phyloP scores from a whole-genome alignment of 2,797 vertebrate species.

The Etheostoma nigrum region DNA sequence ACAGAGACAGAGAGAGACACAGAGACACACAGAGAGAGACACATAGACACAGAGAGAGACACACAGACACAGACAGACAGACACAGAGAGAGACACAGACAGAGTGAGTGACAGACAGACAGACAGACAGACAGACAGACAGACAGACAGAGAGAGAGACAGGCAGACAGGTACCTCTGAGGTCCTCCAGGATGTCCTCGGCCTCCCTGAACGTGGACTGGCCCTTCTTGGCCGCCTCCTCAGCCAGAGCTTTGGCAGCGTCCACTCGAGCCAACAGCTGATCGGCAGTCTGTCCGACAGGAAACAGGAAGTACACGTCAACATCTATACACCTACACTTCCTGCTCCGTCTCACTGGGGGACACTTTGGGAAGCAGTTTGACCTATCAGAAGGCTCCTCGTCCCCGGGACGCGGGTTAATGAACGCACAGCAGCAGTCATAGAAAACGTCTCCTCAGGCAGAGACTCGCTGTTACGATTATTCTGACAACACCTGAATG shows the following conservation, averaged over 20 bases:
- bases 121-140: background rate
- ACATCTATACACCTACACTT: too few species aligned
- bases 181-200: slow-evolving; percentile 91
- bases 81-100: background rate
- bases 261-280: slow-evolving; percentile 95
- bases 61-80: background rate
- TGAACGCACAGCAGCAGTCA: too few species aligned
- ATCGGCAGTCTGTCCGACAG: slow-evolving; percentile 90
- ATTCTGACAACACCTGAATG: too few species aligned
- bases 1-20: too few species aligned
- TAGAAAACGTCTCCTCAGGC: too few species aligned
- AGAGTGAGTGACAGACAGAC: background rate
- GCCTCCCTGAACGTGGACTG: slow-evolving; percentile 91
- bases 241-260: slow-evolving; percentile 94
- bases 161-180: slow-evolving; percentile 86
- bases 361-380: too few species aligned
- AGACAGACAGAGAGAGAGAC: background rate
- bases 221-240: slow-evolving; percentile 94
- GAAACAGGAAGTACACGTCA: slow-evolving; percentile 2
- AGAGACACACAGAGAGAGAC: too few species aligned
- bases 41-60: background rate
- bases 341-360: too few species aligned
- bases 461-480: too few species aligned
- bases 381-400: too few species aligned
- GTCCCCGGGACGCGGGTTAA: too few species aligned